Percentiles rank a stretch among this genome's conserved stretches.
phyloP scores from a whole-genome alignment of 2,888 invertebrate genomes.

The Drosophila emarginata region DNA sequence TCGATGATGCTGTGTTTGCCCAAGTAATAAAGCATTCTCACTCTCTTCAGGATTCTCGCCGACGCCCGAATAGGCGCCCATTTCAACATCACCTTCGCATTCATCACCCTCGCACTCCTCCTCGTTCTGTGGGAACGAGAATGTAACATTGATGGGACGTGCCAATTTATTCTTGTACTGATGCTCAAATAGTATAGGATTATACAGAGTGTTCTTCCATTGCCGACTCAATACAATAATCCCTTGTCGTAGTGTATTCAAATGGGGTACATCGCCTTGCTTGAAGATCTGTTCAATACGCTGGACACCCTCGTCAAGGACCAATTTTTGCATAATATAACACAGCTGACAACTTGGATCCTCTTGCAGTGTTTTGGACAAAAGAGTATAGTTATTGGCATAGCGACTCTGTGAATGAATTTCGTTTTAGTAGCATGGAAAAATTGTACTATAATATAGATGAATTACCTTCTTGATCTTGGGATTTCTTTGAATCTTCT shows the following conservation, averaged over 20 bases:
- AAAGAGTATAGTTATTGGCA: conserved; percentile 90
- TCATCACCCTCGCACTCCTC: conserved; percentile 84
- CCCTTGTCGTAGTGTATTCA: conserved; percentile 95
- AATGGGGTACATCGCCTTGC: conserved; percentile 91
- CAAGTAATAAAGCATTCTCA: conserved; percentile 83
- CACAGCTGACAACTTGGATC: conserved; percentile 98
- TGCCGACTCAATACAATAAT: conserved; percentile 97
- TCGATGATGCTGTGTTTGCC: conserved; percentile 83
- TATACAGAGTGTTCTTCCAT: conserved; percentile 98
- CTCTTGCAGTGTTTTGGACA: conserved; percentile 95
- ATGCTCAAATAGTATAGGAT: conserved; percentile 94
- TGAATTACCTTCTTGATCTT: conserved; percentile 80
- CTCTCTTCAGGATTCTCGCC: conserved; percentile 82
- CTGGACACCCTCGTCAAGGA: conserved; percentile 89
- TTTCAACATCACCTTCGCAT: conserved; percentile 81
- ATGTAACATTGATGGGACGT: conserved; percentile 93
- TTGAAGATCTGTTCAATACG: conserved; percentile 92
- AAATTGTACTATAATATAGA: no score
- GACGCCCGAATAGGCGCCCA: conserved; percentile 78
- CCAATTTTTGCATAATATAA: conserved; percentile 92
- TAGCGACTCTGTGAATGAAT: conserved; percentile 89
- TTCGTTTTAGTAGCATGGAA: background rate
- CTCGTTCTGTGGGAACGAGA: conserved; percentile 91
- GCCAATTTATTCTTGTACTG: conserved; percentile 92
- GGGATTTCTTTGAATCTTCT: conserved; percentile 85